Evolutionary conservation across 2,113 vertebrate genomes (phyloP), one percentile per base, ranked within the genome.

Genomic region (Campylorhamphus procurvoides): DNA sequence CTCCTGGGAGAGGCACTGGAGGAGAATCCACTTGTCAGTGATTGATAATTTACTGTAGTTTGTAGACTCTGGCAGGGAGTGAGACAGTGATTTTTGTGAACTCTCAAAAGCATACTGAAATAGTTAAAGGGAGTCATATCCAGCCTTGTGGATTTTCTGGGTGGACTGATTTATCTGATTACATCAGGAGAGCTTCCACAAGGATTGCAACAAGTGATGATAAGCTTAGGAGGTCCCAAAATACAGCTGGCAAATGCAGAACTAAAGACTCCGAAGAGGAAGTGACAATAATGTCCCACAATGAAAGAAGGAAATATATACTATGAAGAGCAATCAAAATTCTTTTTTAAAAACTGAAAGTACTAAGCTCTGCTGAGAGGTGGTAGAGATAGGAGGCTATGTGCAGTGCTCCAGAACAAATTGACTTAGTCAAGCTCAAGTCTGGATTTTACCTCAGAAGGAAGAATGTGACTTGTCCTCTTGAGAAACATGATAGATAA

Each of bases 11-110:
- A 35, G 6, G 49, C 10, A 3, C 33, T 62, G 42, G 66, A 63
- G 84, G 76, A 64, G 39, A 84, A 42, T 40, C 3, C 9, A 2
- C 66, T 85, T 15, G 5, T 90, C 84, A 62, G 71, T 92, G 31
- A 13, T 50, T 22, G 83, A 49, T 90, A 87, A 92, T 91, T 87
- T 93, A 80, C 62, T 94, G 87, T 62, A 29, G 42, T 91, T 60
- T 88, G 46, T 75, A 42, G 39, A 49, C 56, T 59, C 69, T 90
- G 80, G 28, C 53, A 40, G n/a, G 56, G 87, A 92, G 71, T 6
- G 37, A 93, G 84, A 37, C 66, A 28, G 31, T 19, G 80, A 84
- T 67, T 29, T 86, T 89, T 92, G 27, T 91, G 83, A 85, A 62
- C 46, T 89, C 66, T 89, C 77, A 68, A 31, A 44, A 73, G 87